Evolutionary conservation across 2,113 vertebrate genomes (phyloP), one percentile per base, ranked within the genome.

Genomic region (Psittacula cyanocephala): DNA sequence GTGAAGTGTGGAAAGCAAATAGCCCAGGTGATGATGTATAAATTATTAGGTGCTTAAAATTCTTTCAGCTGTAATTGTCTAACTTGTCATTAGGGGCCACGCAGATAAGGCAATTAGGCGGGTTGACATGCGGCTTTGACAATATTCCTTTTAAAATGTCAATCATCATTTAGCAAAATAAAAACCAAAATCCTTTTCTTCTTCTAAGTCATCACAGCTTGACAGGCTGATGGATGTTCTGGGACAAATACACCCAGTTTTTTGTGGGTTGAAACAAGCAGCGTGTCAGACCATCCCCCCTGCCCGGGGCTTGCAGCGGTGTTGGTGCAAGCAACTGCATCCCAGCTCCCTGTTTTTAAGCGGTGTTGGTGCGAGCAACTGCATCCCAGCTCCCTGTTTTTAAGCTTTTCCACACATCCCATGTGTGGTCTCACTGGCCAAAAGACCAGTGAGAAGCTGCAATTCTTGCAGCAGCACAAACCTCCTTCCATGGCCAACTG

Each of bases 351-450:
- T 7, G 0, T 27, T 93, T 65, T 70, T 57, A 33, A 52, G 17
- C 13, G 2, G 10, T 3, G 0, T 3, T 81, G 33, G 8, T 50
- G 23, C 1, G 3, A 87, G 25, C 1, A 3, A 4, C 29, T 9
- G 7, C 11, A 3, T 49, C 16, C 50, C 57, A 75, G n/a, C 12
- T 88, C 50, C 67, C 2, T 7, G 0, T 27, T 93, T 65, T 70
- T 57, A 33, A 52, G 17, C 13, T 70, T 81, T 89, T 44, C 64
- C 9, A 1, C 41, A 22, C 37, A 41, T n/a, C 18, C 43, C 8
- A 1, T 59, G 1, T 44, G 49, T 1, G 4, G 17, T 24, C n/a
- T 25, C 2, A 0, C 46, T 22, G n/a, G 47, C 24, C 31, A 65
- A 50, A 72, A 47, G 23, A 15, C 10, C n/a, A 39, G 12, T 6